Evolutionary conservation across 2,888 invertebrate genomes (phyloP), one percentile per base, ranked within the genome.

Genomic region (Pimpla rufipes): DNA sequence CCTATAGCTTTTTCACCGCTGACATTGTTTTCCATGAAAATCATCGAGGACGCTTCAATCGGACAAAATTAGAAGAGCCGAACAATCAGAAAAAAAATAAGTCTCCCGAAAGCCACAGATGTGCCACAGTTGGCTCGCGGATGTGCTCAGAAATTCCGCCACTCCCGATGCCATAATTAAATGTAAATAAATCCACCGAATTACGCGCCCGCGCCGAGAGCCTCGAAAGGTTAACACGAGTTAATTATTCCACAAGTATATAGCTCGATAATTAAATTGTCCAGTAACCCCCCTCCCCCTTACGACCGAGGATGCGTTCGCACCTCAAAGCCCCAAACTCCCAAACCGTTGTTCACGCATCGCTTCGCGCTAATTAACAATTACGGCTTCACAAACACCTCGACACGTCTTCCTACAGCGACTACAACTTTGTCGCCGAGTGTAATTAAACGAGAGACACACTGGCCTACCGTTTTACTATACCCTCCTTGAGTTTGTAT

Each of bases 381-480:
- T 74, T 82, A 68, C 50, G 40, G 42, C 10, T 18, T 11, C 16
- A 55, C 57, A 67, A 81, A 35, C 7, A 50, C 52, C 13, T 21
- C 45, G 35, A 62, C 29, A 62, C 29, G 68, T 68, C 37, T 55
- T 78, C 7, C 11, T 21, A n/a, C n/a, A 23, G 16, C 21, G 29
- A 21, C 42, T 59, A 77, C 67, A 52, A 77, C 52, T 59, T 77
- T 73, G 71, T 68, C 18, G 16, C 37, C 40, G 52, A 42, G 68
- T 81, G 59, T 78, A 81, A 74, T 74, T 73, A 66, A 62, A 81
- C 55, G 68, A 50, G 52, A 45, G 47, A 50, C 52, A 73, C 29
- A n/a, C 35, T 78, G 13, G 11, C 21, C 40, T 11, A 47, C 37
- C 57, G 71, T 40, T 37, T 76, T 66, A 40, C 47, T 47, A 62